Percentiles rank a stretch among this genome's conserved stretches.
phyloP scores from a whole-genome alignment of 2,797 vertebrate species.

The Podarcis lilfordi region DNA sequence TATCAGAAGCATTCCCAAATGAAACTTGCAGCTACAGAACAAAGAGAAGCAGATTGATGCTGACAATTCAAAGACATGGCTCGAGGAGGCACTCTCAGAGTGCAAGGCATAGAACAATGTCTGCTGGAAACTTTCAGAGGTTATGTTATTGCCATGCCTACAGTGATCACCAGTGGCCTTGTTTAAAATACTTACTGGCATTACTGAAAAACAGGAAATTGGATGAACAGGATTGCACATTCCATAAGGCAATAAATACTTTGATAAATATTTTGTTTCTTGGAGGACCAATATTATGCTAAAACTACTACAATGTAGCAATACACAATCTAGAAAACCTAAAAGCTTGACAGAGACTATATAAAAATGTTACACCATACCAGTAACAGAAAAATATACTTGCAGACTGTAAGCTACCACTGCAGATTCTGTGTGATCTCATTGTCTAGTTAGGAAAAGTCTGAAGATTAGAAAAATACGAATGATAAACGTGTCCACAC shows the following conservation, averaged over 20 bases:
- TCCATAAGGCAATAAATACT: not conserved
- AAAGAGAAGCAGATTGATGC: not conserved
- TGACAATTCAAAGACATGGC: not conserved
- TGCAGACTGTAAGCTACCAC: not conserved
- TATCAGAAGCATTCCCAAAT: not conserved
- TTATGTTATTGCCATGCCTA: too few species aligned
- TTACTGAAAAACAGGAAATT: not conserved
- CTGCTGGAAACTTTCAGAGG: not conserved
- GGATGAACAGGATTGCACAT: not conserved
- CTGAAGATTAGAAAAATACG: not conserved
- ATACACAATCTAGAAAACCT: not conserved
- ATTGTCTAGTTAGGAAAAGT: conserved; percentile 12
- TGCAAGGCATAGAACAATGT: not conserved
- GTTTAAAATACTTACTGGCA: not conserved
- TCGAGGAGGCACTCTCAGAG: not conserved
- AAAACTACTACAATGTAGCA: not conserved
- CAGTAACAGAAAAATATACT: not conserved
- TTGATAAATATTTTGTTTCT: not conserved
- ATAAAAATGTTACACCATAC: not conserved
- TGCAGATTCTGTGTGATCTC: conserved; percentile 15
- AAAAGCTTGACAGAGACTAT: not conserved
- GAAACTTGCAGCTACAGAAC: too few species aligned
- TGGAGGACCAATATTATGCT: not conserved
- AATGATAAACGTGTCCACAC: not conserved
- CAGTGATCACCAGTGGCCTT: too few species aligned